Evolutionary conservation across 1,140 invertebrate species (phyloP).

Genomic region (Ceratina calcarata): DNA sequence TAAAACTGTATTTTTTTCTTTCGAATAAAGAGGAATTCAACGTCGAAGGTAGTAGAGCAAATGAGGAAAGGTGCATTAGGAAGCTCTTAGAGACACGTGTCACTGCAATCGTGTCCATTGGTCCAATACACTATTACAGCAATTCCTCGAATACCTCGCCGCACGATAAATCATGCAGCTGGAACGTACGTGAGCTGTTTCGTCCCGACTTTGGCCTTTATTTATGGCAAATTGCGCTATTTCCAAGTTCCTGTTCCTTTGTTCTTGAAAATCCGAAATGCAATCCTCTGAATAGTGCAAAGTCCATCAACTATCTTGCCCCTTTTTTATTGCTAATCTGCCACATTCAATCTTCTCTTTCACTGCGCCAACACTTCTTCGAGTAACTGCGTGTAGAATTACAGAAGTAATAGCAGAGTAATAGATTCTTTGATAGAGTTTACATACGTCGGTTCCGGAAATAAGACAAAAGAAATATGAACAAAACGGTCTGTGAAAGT

Average conservation of each 20-base stretch:
- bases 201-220: constrained; percentile 30
- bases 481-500: background rate
- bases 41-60: background rate
- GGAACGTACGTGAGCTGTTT: constrained; percentile 32
- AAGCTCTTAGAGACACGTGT: background rate
- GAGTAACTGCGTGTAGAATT: background rate
- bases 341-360: background rate
- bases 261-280: background rate
- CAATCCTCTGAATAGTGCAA: background rate
- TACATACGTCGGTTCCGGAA: background rate
- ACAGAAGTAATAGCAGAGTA: background rate
- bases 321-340: too few species aligned
- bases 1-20: too few species aligned
- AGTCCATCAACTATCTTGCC: background rate
- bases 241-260: background rate
- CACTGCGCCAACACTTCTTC: background rate
- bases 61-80: constrained; percentile 1
- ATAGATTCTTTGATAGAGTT: constrained; percentile 18
- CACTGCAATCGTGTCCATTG: constrained; percentile 17
- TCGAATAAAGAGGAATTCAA: too few species aligned
- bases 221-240: constrained; percentile 18
- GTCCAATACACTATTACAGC: background rate
- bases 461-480: background rate
- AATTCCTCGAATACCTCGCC: constrained; percentile 25
- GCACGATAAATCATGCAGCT: constrained; percentile 36